Base-by-base conservation (phyloP, 2,888 invertebrate genomes). In the Drosophila dives region DNA sequence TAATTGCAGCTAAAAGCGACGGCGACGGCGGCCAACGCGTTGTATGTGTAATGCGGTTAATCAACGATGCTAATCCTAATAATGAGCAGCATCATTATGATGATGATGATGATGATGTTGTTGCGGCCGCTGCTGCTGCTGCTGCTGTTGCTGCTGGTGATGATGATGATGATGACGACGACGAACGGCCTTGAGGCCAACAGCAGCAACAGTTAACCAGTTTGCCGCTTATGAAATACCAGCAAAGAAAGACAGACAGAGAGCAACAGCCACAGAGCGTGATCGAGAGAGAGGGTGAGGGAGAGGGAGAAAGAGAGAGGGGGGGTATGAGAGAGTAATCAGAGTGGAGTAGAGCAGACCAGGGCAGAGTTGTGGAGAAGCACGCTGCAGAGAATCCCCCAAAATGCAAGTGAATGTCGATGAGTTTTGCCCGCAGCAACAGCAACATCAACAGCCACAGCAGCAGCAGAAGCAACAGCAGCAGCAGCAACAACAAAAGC, bases 21-120 rank as follows among this genome's bases (percentile, higher is more conserved):
- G n/a, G 20, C 29, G 50, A 40, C 54, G 45, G 67, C 68, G 79
- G 61, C 84, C 80, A 83, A 77, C 71, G 83, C 73, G 75, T 74
- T 85, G 88, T 82, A 86, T 86, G 85, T 85, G 88, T 85, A 89
- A 86, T 85, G 89, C 81, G 88, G 81, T 80, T 87, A 75, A 83
- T 87, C 88, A 87, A 79, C 88, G 73, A 74, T 65, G 71, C 51
- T 67, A 66, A 60, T 72, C 56, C 64, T 62, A 42, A 67, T 60
- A 58, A 49, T 45, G 45, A 45, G 45, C 23, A 45, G 45, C 15
- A 45, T 23, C 20, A 45, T 60, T 33, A 49, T 56, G 42, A 17
- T 74, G 23, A 23, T 32, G 67, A 40, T 54, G 67, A 54, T 66
- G 48, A 65, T 45, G 51, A 20, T 38, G 17, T 12, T 20, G 60